phyloP scores from a whole-genome alignment of 1,140 invertebrate genomes.

The Drosophila fuyamai region DNA sequence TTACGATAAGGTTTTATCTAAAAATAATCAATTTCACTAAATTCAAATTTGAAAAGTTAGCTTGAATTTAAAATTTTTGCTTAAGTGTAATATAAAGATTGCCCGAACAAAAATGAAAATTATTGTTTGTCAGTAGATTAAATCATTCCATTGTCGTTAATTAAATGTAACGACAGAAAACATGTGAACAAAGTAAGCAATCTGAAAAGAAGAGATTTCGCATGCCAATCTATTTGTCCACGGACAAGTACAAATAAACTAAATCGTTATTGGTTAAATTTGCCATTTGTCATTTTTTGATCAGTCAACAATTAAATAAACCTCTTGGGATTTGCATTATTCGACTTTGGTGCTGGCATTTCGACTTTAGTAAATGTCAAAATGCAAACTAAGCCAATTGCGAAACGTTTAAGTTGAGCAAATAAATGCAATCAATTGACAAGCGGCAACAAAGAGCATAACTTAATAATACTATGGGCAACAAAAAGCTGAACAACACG shows the following conservation, averaged over 20 bases:
- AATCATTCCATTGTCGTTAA: not conserved
- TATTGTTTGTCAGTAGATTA: too few relatives aligned
- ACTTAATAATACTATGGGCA: slow-evolving; percentile 40
- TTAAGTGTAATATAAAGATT: too few relatives aligned
- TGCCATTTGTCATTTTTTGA: not conserved
- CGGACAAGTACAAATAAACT: not conserved
- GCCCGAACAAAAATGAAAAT: too few relatives aligned
- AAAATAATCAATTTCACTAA: too few relatives aligned
- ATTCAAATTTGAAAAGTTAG: too few relatives aligned
- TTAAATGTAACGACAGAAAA: not conserved
- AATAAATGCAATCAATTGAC: slow-evolving; percentile 49
- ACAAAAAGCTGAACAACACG: slow-evolving; percentile 4
- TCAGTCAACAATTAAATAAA: not conserved
- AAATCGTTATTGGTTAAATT: not conserved
- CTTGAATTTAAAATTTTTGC: too few relatives aligned
- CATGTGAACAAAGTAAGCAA: not conserved
- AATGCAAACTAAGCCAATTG: slow-evolving; percentile 51
- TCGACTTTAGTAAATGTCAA: slow-evolving; percentile 33
- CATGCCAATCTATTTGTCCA: not conserved
- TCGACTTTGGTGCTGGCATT: slow-evolving; percentile 4
- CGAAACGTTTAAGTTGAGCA: slow-evolving; percentile 45
- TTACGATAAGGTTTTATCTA: too few relatives aligned
- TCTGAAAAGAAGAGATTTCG: not conserved
- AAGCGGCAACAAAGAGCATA: slow-evolving; percentile 35
- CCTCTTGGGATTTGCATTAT: not conserved